These are phyloP conservation scores for Hypolimnas misippus DNA, from an alignment of 2,888 invertebrate genomes.

Conservation along the genomic window DNA sequence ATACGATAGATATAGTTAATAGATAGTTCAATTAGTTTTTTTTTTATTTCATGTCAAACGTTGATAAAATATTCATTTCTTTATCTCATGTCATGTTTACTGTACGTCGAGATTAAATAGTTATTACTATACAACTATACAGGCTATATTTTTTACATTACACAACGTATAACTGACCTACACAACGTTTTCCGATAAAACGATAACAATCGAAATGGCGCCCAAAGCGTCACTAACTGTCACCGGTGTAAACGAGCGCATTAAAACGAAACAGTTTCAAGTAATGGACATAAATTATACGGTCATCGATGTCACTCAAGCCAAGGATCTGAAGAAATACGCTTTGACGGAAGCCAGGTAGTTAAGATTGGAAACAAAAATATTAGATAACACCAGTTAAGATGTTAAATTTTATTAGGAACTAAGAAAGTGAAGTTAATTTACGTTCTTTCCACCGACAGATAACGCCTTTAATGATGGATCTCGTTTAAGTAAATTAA, in stretches of 20 bases:
- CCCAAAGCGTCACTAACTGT: conserved; percentile 76
- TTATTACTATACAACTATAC: too few relatives aligned
- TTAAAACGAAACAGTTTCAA: conserved; percentile 73
- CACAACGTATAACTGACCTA: conserved; percentile 56
- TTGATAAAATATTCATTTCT: too few relatives aligned
- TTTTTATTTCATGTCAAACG: too few relatives aligned
- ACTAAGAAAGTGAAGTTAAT: conserved; percentile 76
- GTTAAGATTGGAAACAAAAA: conserved; percentile 80
- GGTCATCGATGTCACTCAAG: conserved; percentile 78
- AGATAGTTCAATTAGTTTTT: too few relatives aligned
- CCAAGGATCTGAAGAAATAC: conserved; percentile 67
- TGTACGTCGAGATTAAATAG: too few relatives aligned
- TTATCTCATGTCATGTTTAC: too few relatives aligned
- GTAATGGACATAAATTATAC: conserved; percentile 81
- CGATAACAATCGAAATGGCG: conserved; percentile 80
- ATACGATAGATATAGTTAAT: too few relatives aligned
- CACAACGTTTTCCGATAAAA: conserved; percentile 54
- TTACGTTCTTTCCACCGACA: conserved; percentile 62
- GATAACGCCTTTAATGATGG: conserved; percentile 38
- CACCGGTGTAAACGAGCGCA: conserved; percentile 75
- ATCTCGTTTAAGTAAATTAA: conserved; percentile 18
- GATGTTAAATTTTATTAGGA: conserved; percentile 80
- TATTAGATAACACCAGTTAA: conserved; percentile 78
- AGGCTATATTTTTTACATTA: too few relatives aligned
- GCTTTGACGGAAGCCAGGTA: conserved; percentile 81